phyloP scores from a whole-genome alignment of 2,888 invertebrate genomes.

The Troides helena region DNA sequence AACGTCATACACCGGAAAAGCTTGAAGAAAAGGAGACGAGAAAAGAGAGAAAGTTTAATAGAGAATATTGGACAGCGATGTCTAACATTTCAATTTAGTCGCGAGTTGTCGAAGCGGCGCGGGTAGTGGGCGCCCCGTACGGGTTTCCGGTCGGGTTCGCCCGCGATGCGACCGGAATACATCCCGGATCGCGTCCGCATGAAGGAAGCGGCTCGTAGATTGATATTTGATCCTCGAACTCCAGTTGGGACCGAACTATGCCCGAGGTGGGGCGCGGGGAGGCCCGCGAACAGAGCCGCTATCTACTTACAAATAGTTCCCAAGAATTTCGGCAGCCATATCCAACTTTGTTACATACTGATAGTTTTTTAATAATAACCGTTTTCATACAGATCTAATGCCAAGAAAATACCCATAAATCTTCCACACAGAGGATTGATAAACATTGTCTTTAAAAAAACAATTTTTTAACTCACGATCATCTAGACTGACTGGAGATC shows the following conservation, averaged over 20 bases:
- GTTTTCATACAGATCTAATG: too few relatives aligned
- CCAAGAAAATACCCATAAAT: too few relatives aligned
- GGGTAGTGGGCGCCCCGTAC: slow-evolving; percentile 26
- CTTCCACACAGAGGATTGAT: too few relatives aligned
- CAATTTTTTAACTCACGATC: too few relatives aligned
- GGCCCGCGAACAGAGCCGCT: slow-evolving; percentile 11
- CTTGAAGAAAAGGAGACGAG: background rate
- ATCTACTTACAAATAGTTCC: slow-evolving; percentile 8
- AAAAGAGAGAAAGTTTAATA: background rate
- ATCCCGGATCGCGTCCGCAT: slow-evolving; percentile 47
- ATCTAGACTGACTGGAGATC: too few relatives aligned
- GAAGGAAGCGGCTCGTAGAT: slow-evolving; percentile 59
- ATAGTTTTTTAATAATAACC: too few relatives aligned
- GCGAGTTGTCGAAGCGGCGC: slow-evolving; percentile 28
- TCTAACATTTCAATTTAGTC: slow-evolving; percentile 25
- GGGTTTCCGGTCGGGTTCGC: slow-evolving; percentile 36
- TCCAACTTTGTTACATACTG: background rate
- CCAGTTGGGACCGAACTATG: slow-evolving; percentile 37
- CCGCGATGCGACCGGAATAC: slow-evolving; percentile 38
- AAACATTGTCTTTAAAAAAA: too few relatives aligned
- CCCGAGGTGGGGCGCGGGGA: slow-evolving; percentile 17
- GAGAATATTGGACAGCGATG: slow-evolving; percentile 3
- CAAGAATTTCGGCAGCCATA: slow-evolving; percentile 6
- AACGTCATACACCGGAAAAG: background rate
- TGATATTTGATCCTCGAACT: slow-evolving; percentile 74